Evolutionary conservation across 2,888 invertebrate genomes (phyloP), one percentile per base, ranked within the genome.

Genomic region (Tetragnatha montana): DNA sequence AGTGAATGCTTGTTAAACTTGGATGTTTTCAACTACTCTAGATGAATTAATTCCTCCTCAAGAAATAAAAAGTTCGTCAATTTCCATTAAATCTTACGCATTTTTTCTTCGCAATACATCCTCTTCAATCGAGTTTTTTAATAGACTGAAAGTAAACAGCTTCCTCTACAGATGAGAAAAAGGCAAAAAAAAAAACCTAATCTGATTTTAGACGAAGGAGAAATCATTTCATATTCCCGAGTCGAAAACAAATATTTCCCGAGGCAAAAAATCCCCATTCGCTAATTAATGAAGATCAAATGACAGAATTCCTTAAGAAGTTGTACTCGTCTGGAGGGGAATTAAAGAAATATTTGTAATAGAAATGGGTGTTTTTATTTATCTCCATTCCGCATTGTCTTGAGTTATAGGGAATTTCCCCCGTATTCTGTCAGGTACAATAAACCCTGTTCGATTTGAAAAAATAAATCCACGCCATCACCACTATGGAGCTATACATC

Each of bases 391-490:
- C n/a, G 35, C 73, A 71, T 86, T 80, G 73, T 86, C 71, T 86
- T 86, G 79, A 73, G 73, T 21, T 49, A 82, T 50, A 50, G 50
- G 51, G 51, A 22, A 74, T 76, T 50, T 22, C 78, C 51, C 21
- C 10, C 21, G 78, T 51, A 22, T 70, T 81, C 70, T 81, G 50
- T 21, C 71, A 69, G 19, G 70, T 68, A 69, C 69, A 49, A 76
- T 70, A 85, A 85, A 85, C 78, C 68, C 76, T 69, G 78, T 35
- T 35, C 70, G 78, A 85, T 78, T 78, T 85, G 85, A 78, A 85
- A 76, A 85, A 85, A 85, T 78, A 78, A 84, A 84, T 78, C 69
- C 70, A 70, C 80, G 78, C 78, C 85, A 71, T 71, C 51, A 76
- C 78, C 70, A 47, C 71, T 35, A 78, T 85, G 74, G 19, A 49